Evolutionary conservation across 2,888 invertebrate genomes (phyloP), one percentile per base, ranked within the genome.

Genomic region (Sesia bembeciformis): DNA sequence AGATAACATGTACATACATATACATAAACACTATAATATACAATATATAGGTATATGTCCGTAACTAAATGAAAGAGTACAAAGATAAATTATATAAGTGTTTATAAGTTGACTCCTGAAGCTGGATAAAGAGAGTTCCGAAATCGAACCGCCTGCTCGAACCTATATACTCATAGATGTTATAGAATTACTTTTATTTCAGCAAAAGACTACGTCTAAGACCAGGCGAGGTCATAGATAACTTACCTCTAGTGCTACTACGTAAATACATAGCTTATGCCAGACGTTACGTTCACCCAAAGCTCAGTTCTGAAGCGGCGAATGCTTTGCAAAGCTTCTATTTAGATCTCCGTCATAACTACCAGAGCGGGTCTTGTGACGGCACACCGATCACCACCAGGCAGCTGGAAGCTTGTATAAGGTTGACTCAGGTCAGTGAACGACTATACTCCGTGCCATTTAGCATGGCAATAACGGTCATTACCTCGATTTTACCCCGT

Each of bases 221-320:
- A 54, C 80, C 86, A 3, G 91, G 91, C 3, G 94, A 95, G 70
- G 79, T 84, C 0, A 77, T 94, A 41, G 94, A 97, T 72, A 85
- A 92, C 3, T 84, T 98, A 56, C 96, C 98, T 0, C 90, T 93
- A 53, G 91, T 92, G 53, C 79, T 96, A 52, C 90, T 98, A 4
- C 92, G 97, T 58, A 98, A 97, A 84, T 98, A 97, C 72, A 94
- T 98, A 53, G 95, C 95, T 0, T 98, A 98, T 80, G 96, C 97
- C 0, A 92, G 94, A 58, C 94, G 96, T 76, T 96, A 96, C 79
- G 95, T 97, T 0, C 93, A 94, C 62, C 97, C 98, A 0, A 91
- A 91, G 67, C 87, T 98, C 23, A 93, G 93, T 42, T 75, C 81
- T 0, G 94, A 93, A 54, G 97, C 98, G 3, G 93, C 93, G 3